Conservation (phyloP, 2,888 invertebrate species). For the Dryobotodes eremita region DNA sequence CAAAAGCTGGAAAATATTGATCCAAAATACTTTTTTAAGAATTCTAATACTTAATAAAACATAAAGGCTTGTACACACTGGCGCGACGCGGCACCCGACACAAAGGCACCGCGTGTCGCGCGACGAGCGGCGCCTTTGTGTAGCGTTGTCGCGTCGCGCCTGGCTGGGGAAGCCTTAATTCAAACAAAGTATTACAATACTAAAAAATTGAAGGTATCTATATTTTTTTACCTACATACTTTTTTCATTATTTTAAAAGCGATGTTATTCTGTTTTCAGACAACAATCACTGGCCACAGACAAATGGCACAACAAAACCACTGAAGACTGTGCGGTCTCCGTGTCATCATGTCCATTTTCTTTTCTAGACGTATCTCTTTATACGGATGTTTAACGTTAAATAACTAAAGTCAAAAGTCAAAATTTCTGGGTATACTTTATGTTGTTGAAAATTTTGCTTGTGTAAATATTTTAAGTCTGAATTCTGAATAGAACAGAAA, state of each 20-base stretch:
- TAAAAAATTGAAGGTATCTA: not conserved
- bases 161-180: not conserved
- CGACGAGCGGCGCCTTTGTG: too few species aligned
- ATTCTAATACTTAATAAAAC: not conserved
- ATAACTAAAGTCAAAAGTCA: too few species aligned
- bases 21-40: not conserved
- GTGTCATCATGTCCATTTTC: constrained; percentile 90
- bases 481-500: not conserved
- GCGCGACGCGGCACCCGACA: too few species aligned
- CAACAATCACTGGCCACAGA: constrained; percentile 78
- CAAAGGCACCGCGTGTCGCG: too few species aligned
- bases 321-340: constrained; percentile 85
- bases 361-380: constrained; percentile 89
- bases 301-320: constrained; percentile 81
- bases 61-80: too few species aligned
- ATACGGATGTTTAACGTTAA: constrained; percentile 83
- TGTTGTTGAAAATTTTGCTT: not conserved
- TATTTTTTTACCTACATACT: not conserved
- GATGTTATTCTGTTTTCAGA: constrained; percentile 74
- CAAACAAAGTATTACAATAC: not conserved
- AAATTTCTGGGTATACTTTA: not conserved
- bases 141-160: too few species aligned
- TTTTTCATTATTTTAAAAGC: not conserved
- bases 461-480: not conserved
- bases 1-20: not conserved